These are phyloP conservation scores for Colletes gigas DNA, from an alignment of 1,140 invertebrate species.

Conservation along the genomic window DNA sequence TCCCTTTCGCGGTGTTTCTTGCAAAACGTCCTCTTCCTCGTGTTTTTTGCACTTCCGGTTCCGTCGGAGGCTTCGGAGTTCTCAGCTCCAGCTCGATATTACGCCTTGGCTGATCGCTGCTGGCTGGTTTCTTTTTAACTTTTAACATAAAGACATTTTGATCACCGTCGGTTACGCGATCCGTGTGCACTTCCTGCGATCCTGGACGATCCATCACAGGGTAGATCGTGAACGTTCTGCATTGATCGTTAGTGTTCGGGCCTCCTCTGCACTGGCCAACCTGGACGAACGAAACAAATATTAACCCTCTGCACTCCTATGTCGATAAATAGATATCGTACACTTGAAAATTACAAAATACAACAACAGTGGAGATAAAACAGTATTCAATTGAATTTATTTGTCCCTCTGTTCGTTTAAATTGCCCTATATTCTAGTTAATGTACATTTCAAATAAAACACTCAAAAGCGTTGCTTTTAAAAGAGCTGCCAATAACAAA, in stretches of 20 bases:
- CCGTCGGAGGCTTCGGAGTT: constrained; percentile 70
- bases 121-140: constrained; percentile 70
- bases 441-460: too few relatives aligned
- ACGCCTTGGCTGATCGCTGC: constrained; percentile 52
- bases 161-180: constrained; percentile 69
- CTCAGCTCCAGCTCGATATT: constrained; percentile 76
- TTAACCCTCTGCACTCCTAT: too few relatives aligned
- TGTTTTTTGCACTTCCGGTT: constrained; percentile 1
- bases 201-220: constrained; percentile 55
- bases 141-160: constrained; percentile 73
- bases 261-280: constrained; percentile 48
- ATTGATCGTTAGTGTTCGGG: constrained; percentile 54
- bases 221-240: constrained; percentile 71
- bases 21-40: not conserved
- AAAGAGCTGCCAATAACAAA: too few relatives aligned
- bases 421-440: too few relatives aligned
- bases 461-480: too few relatives aligned
- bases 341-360: too few relatives aligned
- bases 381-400: too few relatives aligned
- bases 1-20: too few relatives aligned
- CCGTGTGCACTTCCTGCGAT: constrained; percentile 71
- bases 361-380: too few relatives aligned
- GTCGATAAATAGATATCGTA: too few relatives aligned
- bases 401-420: too few relatives aligned
- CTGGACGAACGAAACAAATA: constrained; percentile 20